A percentile compares a stretch with the other conserved stretches of the same genome.
Conservation (phyloP, 2,113 vertebrate genomes). For the Datnioides undecimradiatus region DNA sequence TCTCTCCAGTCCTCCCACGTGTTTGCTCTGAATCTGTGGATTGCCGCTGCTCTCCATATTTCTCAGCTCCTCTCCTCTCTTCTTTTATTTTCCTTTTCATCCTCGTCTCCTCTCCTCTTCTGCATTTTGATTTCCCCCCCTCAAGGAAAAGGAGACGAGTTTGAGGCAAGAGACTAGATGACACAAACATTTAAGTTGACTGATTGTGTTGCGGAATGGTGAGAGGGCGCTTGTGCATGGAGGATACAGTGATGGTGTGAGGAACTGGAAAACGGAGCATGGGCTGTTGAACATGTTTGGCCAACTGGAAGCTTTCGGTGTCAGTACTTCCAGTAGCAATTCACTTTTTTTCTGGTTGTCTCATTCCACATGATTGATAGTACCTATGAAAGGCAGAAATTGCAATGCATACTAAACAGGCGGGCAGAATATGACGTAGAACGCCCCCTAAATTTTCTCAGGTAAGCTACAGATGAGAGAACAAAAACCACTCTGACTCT, state of each 20-base stretch:
- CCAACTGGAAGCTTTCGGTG: slow-evolving; percentile 39
- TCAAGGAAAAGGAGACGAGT: slow-evolving; percentile 61
- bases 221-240: slow-evolving; percentile 46
- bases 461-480: neutral
- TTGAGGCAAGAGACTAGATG: slow-evolving; percentile 67
- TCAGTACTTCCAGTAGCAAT: slow-evolving; percentile 45
- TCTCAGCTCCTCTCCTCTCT: neutral
- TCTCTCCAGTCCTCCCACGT: slow-evolving; percentile 15
- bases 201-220: slow-evolving; percentile 75
- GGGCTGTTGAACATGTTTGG: slow-evolving; percentile 52
- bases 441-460: slow-evolving; percentile 2
- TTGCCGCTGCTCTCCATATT: slow-evolving; percentile 4
- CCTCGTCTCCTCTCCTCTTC: slow-evolving; percentile 37
- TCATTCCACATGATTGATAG: slow-evolving; percentile 75
- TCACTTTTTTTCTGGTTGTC: slow-evolving; percentile 64
- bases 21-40: slow-evolving; percentile 12
- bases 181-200: slow-evolving; percentile 80
- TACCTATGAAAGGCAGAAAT: slow-evolving; percentile 57
- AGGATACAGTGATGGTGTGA: slow-evolving; percentile 55
- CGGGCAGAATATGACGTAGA: slow-evolving; percentile 15
- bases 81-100: slow-evolving; percentile 10
- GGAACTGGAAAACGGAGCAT: slow-evolving; percentile 25
- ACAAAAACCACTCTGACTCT: neutral
- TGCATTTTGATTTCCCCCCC: slow-evolving; percentile 48
- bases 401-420: slow-evolving; percentile 70